These are phyloP conservation scores for Prolemur simus DNA, from an alignment of 2,113 vertebrate genomes.

Conservation along the genomic window DNA sequence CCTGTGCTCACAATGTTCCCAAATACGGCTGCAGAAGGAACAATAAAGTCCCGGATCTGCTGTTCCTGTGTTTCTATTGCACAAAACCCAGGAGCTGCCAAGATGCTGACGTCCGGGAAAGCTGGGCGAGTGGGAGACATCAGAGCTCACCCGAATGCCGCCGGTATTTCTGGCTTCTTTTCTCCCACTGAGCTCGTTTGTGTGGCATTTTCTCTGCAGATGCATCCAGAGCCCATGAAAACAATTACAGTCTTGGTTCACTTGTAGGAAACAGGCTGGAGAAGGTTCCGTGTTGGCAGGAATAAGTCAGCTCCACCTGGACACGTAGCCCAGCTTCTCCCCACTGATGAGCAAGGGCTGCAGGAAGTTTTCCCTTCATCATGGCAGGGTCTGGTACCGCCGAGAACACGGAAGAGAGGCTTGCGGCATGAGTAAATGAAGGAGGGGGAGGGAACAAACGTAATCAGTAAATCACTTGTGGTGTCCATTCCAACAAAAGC, in stretches of 20 bases:
- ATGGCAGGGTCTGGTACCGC: rapidly evolving
- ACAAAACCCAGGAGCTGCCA: neutral
- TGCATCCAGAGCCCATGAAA: neutral
- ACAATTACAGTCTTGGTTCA: neutral
- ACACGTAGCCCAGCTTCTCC: rapidly evolving
- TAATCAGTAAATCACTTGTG: neutral
- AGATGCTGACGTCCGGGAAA: neutral
- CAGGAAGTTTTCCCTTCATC: neutral
- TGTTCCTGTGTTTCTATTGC: neutral
- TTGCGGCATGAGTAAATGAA: too few relatives aligned
- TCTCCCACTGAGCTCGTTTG: rapidly evolving
- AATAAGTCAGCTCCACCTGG: neutral
- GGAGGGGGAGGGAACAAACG: rapidly evolving
- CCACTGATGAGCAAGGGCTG: rapidly evolving
- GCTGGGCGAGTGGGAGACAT: rapidly evolving
- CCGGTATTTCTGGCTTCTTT: rapidly evolving
- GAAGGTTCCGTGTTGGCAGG: rapidly evolving
- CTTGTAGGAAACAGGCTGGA: neutral
- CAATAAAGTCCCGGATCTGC: rapidly evolving
- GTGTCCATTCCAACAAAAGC: neutral
- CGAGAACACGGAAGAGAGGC: rapidly evolving
- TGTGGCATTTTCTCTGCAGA: neutral
- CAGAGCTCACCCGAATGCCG: rapidly evolving
- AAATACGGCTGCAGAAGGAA: too few relatives aligned
- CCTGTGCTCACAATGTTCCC: neutral